Percentiles rank a stretch among this genome's conserved stretches.
Evolutionary conservation across 2,797 vertebrate genomes (phyloP).

Genomic region (Scleropages formosus): DNA sequence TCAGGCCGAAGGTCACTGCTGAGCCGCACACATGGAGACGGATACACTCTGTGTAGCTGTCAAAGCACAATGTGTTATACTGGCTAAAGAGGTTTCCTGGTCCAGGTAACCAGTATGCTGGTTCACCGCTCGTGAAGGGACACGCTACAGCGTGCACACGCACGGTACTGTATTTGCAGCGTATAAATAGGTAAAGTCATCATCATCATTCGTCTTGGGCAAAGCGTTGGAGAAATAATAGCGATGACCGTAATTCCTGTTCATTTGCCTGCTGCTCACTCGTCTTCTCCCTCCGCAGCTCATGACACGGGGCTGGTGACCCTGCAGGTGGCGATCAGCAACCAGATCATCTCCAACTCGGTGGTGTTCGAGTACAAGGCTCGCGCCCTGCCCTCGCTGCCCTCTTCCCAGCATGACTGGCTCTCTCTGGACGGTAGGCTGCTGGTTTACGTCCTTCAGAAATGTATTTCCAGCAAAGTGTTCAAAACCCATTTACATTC

Average conservation of each 20-base stretch:
- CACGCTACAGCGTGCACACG: no score
- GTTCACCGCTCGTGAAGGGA: background rate
- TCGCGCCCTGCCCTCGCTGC: slow-evolving; percentile 90
- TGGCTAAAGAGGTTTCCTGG: background rate
- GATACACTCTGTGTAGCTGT: no score
- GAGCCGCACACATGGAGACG: no score
- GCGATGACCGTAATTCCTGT: no score
- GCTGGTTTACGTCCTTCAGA: no score
- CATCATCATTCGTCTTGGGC: no score
- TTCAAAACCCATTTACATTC: no score
- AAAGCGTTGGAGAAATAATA: no score
- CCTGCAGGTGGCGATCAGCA: slow-evolving; percentile 96
- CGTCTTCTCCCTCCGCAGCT: slow-evolving; percentile 67
- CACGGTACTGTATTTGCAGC: no score
- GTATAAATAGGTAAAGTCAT: no score
- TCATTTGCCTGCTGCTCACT: background rate
- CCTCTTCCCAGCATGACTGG: slow-evolving; percentile 98
- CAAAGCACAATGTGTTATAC: background rate
- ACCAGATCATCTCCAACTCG: slow-evolving; percentile 98
- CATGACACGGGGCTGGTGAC: slow-evolving; percentile 98
- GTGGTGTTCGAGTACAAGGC: slow-evolving; percentile 99
- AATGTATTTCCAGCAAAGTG: no score
- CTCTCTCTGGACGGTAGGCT: slow-evolving; percentile 93
- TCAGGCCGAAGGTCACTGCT: no score
- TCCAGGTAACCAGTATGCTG: background rate